A percentile compares a stretch with the other conserved stretches of the same genome.
phyloP scores from a whole-genome alignment of 2,888 invertebrate genomes.

The Eristalis arbustorum region DNA sequence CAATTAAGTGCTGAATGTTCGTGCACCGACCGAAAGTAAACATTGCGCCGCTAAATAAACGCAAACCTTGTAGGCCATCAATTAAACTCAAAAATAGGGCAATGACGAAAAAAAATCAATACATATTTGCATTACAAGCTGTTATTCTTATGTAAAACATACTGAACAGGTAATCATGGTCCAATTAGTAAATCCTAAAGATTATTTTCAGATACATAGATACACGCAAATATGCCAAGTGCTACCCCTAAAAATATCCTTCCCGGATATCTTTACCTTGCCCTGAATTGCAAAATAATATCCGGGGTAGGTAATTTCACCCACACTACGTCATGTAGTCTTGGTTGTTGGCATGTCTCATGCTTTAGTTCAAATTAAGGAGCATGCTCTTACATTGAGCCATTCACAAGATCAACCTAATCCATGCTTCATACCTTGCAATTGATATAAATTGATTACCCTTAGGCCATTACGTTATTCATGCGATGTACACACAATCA shows the following conservation, averaged over 20 bases:
- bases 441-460: constrained; percentile 43
- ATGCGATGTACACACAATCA: not conserved
- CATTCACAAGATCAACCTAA: constrained; percentile 31
- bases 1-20: constrained; percentile 19
- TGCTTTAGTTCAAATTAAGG: constrained; percentile 20
- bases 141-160: constrained; percentile 24
- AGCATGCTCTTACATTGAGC: constrained; percentile 12
- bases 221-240: constrained; percentile 20
- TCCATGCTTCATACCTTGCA: constrained; percentile 31
- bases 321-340: not conserved
- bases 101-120: constrained; percentile 59
- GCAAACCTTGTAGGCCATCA: constrained; percentile 49
- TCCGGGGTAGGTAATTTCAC: constrained; percentile 57
- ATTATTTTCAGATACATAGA: constrained; percentile 27
- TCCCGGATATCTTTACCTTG: constrained; percentile 56
- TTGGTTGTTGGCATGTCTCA: constrained; percentile 23
- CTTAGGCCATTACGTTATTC: constrained; percentile 24
- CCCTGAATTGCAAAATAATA: constrained; percentile 56
- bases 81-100: constrained; percentile 57
- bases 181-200: constrained; percentile 60
- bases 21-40: not conserved
- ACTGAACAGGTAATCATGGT: constrained; percentile 57
- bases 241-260: constrained; percentile 42
- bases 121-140: constrained; percentile 46
- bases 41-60: constrained; percentile 26